Percentiles rank a stretch among this genome's conserved stretches.
These are phyloP conservation scores for Smutsia temminckii DNA, from an alignment of 2,797 vertebrate genomes.

Conservation along the genomic window DNA sequence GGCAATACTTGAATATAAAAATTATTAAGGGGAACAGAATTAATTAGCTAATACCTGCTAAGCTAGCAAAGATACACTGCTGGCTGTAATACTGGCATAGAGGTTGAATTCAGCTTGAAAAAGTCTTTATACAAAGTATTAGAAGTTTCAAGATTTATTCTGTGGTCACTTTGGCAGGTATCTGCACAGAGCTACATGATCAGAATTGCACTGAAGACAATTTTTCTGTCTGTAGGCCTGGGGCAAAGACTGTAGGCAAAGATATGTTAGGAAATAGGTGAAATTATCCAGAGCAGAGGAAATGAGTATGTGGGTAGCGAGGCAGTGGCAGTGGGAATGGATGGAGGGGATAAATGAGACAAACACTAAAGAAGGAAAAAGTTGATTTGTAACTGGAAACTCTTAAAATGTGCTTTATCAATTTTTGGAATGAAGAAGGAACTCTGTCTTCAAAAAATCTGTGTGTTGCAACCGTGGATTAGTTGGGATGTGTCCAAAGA, in stretches of 20 bases:
- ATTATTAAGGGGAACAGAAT: neutral
- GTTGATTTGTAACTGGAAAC: neutral
- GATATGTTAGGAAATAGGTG: neutral
- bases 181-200: neutral
- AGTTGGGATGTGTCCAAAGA: neutral
- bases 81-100: neutral
- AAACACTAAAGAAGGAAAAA: neutral
- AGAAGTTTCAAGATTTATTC: neutral
- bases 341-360: neutral
- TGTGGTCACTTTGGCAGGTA: neutral
- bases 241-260: neutral
- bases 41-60: neutral
- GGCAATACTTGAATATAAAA: neutral
- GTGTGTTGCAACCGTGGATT: neutral
- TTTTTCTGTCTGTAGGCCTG: neutral
- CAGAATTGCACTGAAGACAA: neutral
- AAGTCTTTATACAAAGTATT: neutral
- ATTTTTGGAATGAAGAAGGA: neutral
- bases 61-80: neutral
- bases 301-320: neutral
- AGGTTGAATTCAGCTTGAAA: neutral
- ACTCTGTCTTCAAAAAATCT: neutral
- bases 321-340: too few species aligned
- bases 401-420: neutral
- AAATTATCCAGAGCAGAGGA: neutral